Base-by-base conservation (phyloP, 2,113 vertebrate species). In the Platichthys stellatus region DNA sequence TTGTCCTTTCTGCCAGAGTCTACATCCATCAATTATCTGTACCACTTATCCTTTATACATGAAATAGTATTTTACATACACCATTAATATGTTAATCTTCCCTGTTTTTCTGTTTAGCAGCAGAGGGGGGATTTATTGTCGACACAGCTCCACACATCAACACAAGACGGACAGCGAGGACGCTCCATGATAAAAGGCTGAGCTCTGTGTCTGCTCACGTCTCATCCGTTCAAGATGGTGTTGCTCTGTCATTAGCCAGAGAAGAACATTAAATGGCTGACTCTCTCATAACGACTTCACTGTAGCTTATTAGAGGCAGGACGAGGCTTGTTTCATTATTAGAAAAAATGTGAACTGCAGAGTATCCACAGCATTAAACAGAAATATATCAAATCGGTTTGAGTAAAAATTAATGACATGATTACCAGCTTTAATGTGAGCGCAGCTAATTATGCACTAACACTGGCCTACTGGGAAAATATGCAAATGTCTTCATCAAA, bases 401-500 rank as follows among this genome's bases (percentile, higher is more conserved):
- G 8, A 56, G 26, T 54, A 71, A 75, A 78, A 69, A 43, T 31
- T 56, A 26, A 76, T 63, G 28, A 54, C 5, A 4, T 0, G 43
- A 80, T n/a, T 58, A 43, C 80, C 51, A 45, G 70, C 49, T 56
- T 61, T 86, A n/a, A 57, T 66, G 54, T 49, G 31, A 65, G n/a
- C 72, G 20, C 8, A 5, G 21, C 24, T 75, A 76, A 57, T 40
- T 62, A 54, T 53, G 23, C n/a, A 35, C 20, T 2, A 10, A 68
- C 17, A 26, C 10, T 7, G 3, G 59, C 20, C 66, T 63, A 56
- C 71, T 71, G 58, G 77, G 81, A 70, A 65, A 75, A 58, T 3
- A 63, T 70, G 45, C 69, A 54, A 11, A 72, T 47, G n/a, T 70
- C 31, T 54, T 81, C 43, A 71, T 82, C 53, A 40, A 62, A 63